Base-by-base conservation (phyloP, 1,140 invertebrate species). In the Hirudo medicinalis region DNA sequence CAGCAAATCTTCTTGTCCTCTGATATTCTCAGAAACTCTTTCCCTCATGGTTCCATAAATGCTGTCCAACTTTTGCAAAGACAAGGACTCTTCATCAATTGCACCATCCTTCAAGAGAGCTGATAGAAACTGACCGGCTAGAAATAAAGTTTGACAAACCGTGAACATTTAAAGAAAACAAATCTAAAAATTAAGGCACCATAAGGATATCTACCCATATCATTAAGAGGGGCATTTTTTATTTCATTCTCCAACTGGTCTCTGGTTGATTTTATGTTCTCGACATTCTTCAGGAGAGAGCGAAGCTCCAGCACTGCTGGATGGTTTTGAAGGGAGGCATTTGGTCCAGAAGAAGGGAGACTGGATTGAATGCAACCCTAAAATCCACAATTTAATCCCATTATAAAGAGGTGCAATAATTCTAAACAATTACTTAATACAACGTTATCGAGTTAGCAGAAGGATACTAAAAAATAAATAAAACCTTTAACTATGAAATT, bases 171-270 rank as follows among this genome's bases (percentile, higher is more conserved):
- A 63, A 63, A 27, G 60, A 27, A 63, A 63, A 20, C 13, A 13
- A 1, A 4, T 13, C 20, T 20, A 25, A 68, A 22, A 68, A 8
- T 15, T 0, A 43, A 27, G 25, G n/a, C 67, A 68, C 27, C 75
- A 40, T 67, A 77, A 77, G 25, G n/a, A 67, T 72, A 80, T 78
- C 77, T 78, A 81, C 84, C 91, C 87, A 97, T 90, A 79, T 97
- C 92, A 75, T 88, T 85, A 49, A 4, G 80, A 55, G 86, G 88
- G 5, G 88, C 85, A 40, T 87, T 88, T 79, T 95, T 94, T 0
- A 98, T 82, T 82, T 94, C 90, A 9, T 84, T 86, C 82, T 97
- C 92, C 40, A 96, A 88, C 19, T 86, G 87, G 82, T 96, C 92
- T 57, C 94, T 85, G 82, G 94, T 91, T 32, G 87, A 87, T 84